phyloP scores from a whole-genome alignment of 2,888 invertebrate species.

The Synergus gifuensis region DNA sequence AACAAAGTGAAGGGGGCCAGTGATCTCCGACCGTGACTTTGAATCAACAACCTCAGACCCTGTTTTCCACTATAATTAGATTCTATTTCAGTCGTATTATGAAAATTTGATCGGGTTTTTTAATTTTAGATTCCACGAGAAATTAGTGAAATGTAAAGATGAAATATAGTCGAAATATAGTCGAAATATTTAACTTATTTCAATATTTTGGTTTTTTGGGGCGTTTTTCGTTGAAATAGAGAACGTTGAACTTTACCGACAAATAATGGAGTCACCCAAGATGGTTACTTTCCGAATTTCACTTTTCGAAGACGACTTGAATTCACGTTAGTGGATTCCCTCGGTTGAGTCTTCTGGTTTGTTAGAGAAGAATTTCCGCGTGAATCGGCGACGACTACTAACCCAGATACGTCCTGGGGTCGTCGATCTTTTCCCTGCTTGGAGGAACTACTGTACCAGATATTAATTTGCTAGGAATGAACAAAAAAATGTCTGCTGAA shows the following conservation, averaged over 20 bases:
- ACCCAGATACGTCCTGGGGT: slow-evolving; percentile 76
- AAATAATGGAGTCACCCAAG: not conserved
- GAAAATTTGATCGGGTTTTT: not conserved
- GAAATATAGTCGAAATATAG: not conserved
- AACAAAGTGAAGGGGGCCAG: slow-evolving; percentile 6
- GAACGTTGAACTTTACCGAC: not conserved
- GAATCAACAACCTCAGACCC: slow-evolving; percentile 3
- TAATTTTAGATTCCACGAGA: too few species aligned
- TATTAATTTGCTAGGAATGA: slow-evolving; percentile 67
- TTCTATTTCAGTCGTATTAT: not conserved
- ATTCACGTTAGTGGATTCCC: slow-evolving; percentile 59
- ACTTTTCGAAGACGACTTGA: slow-evolving; percentile 66
- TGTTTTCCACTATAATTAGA: not conserved
- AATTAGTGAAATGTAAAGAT: not conserved
- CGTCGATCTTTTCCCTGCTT: slow-evolving; percentile 75
- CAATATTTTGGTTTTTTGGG: not conserved
- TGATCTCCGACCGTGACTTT: slow-evolving; percentile 38
- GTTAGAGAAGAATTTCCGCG: slow-evolving; percentile 76
- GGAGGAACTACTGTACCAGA: slow-evolving; percentile 71
- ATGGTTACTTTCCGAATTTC: slow-evolving; percentile 61
- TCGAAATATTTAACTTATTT: not conserved
- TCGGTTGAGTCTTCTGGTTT: slow-evolving; percentile 59
- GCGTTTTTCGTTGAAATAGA: not conserved
- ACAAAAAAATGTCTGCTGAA: not conserved
- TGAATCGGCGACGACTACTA: slow-evolving; percentile 77